phyloP scores from a whole-genome alignment of 2,113 vertebrate species.

The Clupea harengus region DNA sequence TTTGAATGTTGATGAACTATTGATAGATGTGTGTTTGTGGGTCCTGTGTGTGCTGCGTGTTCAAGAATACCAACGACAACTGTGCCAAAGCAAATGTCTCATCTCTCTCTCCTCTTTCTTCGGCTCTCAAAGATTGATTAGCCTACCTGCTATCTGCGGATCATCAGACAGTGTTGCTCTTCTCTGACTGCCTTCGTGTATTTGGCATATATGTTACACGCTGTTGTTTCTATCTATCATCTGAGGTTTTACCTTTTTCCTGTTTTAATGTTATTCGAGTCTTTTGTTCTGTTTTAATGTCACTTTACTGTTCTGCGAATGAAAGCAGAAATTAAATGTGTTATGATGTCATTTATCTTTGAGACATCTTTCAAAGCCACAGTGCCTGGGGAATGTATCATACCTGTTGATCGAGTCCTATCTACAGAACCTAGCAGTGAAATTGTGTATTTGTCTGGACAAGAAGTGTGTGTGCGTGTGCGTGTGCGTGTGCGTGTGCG shows the following conservation, averaged over 20 bases:
- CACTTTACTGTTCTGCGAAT: not conserved
- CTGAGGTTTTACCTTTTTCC: not conserved
- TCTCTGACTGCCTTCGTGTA: not conserved
- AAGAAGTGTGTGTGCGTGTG: not conserved
- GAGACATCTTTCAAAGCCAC: not conserved
- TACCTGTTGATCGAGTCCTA: not conserved
- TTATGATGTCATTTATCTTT: not conserved
- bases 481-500: too few relatives aligned
- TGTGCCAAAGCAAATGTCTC: not conserved
- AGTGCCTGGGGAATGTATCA: not conserved
- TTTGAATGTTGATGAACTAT: not conserved
- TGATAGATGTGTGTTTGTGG: not conserved
- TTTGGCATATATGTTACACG: not conserved
- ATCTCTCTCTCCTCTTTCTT: not conserved
- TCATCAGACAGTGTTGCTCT: not conserved
- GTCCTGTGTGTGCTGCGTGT: not conserved
- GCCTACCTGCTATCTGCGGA: not conserved
- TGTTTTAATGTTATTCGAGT: not conserved
- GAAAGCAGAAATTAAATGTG: conserved; percentile 1
- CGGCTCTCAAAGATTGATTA: not conserved
- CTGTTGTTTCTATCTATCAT: not conserved
- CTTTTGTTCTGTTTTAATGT: not conserved
- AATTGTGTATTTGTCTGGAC: not conserved
- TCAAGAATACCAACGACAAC: not conserved
- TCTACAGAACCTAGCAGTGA: not conserved